Evolutionary conservation across 2,113 vertebrate genomes (phyloP).

Genomic region (Platichthys stellatus): DNA sequence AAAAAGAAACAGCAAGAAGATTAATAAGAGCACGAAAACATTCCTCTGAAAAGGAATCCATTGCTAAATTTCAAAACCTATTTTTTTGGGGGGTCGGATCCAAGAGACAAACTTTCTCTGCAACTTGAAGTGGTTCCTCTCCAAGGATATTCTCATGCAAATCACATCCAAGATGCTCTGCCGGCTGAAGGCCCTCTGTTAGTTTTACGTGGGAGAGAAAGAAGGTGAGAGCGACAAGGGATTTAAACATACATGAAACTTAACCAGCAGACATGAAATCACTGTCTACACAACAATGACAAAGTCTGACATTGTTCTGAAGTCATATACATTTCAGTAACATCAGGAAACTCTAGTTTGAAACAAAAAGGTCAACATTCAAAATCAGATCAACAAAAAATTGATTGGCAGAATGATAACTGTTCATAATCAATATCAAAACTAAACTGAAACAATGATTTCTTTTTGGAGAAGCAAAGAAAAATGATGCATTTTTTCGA

Average conservation of each 20-base stretch:
- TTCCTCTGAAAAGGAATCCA: neutral
- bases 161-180: conserved; percentile 3
- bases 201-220: neutral
- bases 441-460: conserved; percentile 5
- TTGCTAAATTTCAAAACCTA: neutral
- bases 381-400: neutral
- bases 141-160: neutral
- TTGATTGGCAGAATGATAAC: too few relatives aligned
- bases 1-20: neutral
- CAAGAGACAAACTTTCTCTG: neutral
- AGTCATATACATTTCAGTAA: conserved; percentile 12
- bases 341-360: neutral
- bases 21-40: neutral
- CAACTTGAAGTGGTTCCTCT: neutral
- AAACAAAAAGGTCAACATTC: conserved; percentile 1
- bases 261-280: conserved; percentile 9
- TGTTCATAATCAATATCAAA: neutral
- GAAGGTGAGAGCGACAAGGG: conserved; percentile 30
- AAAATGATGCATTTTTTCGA: conserved; percentile 2
- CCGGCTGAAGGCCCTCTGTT: neutral
- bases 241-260: neutral
- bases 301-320: neutral
- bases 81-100: neutral
- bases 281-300: neutral
- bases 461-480: neutral